A percentile compares a stretch with the other conserved stretches of the same genome.
Conservation (phyloP, 2,113 vertebrate species). For the Pimephales promelas region DNA sequence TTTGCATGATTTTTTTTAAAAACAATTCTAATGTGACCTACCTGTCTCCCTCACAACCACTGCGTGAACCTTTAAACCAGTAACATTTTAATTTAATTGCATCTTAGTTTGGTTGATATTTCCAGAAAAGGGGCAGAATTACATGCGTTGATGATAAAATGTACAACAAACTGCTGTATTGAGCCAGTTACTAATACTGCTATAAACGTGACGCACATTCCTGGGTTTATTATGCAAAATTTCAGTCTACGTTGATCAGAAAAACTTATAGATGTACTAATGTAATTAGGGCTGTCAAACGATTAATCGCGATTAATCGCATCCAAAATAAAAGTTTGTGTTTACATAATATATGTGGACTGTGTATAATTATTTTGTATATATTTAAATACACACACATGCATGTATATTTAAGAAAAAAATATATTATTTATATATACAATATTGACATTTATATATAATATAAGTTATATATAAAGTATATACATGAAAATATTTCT, state of each 20-base stretch:
- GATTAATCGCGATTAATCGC: too few relatives aligned
- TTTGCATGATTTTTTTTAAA: background rate
- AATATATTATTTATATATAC: too few relatives aligned
- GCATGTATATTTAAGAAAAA: too few relatives aligned
- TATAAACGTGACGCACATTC: background rate
- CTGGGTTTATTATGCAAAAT: background rate
- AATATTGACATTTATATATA: too few relatives aligned
- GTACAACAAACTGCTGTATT: background rate
- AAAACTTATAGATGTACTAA: background rate
- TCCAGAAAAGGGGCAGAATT: background rate
- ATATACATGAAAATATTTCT: too few relatives aligned
- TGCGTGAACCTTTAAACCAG: constrained; percentile 7
- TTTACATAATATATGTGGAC: too few relatives aligned
- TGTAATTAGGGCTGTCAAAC: too few relatives aligned
- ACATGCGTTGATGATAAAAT: background rate
- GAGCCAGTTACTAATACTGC: background rate
- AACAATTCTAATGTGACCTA: constrained; percentile 33
- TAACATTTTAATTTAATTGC: constrained; percentile 51
- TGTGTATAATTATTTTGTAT: too few relatives aligned
- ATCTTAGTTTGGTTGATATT: background rate
- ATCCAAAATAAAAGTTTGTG: too few relatives aligned
- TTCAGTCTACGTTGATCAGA: background rate
- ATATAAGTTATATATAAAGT: too few relatives aligned
- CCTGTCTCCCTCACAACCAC: constrained; percentile 46
- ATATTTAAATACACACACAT: too few relatives aligned